Conservation (phyloP, 2,888 invertebrate species). For the Aporophyla nigra region DNA sequence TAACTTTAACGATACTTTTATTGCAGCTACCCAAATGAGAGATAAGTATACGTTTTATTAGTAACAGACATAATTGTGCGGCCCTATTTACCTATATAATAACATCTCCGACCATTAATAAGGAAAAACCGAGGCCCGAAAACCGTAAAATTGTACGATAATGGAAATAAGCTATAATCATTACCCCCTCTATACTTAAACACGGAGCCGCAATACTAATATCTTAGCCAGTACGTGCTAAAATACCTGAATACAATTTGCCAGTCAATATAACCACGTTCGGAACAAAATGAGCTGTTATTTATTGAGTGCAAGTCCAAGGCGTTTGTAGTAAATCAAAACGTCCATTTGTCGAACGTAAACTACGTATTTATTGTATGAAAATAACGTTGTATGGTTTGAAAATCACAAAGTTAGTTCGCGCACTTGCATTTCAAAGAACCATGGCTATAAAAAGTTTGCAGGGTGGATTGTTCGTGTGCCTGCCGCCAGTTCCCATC, state of each 20-base stretch:
- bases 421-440: constrained; percentile 69
- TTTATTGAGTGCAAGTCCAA: constrained; percentile 74
- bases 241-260: constrained; percentile 60
- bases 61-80: constrained; percentile 54
- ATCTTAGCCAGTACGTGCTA: constrained; percentile 50
- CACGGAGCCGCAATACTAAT: constrained; percentile 45
- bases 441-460: constrained; percentile 72
- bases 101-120: constrained; percentile 61
- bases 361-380: constrained; percentile 70
- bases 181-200: constrained; percentile 52
- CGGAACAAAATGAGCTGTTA: constrained; percentile 66
- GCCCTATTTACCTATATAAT: constrained; percentile 57
- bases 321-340: constrained; percentile 76
- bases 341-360: constrained; percentile 73
- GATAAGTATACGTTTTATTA: constrained; percentile 51
- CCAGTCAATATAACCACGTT: constrained; percentile 53
- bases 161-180: constrained; percentile 59
- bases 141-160: constrained; percentile 67
- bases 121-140: constrained; percentile 62
- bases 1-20: constrained; percentile 59
- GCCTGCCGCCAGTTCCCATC: constrained; percentile 66
- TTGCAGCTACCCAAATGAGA: constrained; percentile 41
- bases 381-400: constrained; percentile 57
- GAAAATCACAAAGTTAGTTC: constrained; percentile 62
- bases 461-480: constrained; percentile 73